Evolutionary conservation across 2,113 vertebrate genomes (phyloP), one percentile per base, ranked within the genome.

Genomic region (Poeciliopsis turrubarensis): DNA sequence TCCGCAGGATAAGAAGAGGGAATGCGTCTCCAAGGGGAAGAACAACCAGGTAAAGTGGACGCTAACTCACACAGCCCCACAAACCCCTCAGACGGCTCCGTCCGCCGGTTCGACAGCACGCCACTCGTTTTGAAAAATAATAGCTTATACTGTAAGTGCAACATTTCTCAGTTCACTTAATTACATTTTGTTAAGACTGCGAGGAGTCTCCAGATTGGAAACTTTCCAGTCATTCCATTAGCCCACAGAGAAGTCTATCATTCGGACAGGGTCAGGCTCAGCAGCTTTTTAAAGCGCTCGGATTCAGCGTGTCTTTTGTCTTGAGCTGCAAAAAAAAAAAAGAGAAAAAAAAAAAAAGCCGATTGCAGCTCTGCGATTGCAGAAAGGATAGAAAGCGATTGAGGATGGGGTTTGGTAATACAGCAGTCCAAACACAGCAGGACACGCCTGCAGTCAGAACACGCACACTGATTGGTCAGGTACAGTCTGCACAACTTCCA

Each of bases 21-120:
- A 95, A 73, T 95, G 94, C 19, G 90, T 91, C 1, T 83, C 89
- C 80, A 94, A 94, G 71, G 94, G 94, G 63, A 95, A 95, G 87
- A 95, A 92, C 89, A 95, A 95, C 91, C 94, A 94, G 94, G 94
- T 95, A 92, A 75, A 15, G 6, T 74, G 34, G 51, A 74, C 54
- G 4, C 65, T 4, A 73, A 61, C 25, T 69, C 73, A 30, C 66
- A 13, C 39, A 39, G 47, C 62, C 26, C n/a, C 60, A 7, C 30
- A 34, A 41, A 7, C 41, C n/a, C 11, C 31, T 11, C 7, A 37
- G 74, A 29, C 63, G 67, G 30, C 22, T 65, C 30, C 54, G 39
- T 26, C 44, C 64, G 72, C 70, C 78, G 44, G 30, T 14, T 34
- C 29, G 54, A 77, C 64, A 54, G 34, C 25, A 0, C 32, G 29